These are phyloP conservation scores for Nasalis larvatus DNA, from an alignment of 2,113 vertebrate genomes.

Conservation along the genomic window DNA sequence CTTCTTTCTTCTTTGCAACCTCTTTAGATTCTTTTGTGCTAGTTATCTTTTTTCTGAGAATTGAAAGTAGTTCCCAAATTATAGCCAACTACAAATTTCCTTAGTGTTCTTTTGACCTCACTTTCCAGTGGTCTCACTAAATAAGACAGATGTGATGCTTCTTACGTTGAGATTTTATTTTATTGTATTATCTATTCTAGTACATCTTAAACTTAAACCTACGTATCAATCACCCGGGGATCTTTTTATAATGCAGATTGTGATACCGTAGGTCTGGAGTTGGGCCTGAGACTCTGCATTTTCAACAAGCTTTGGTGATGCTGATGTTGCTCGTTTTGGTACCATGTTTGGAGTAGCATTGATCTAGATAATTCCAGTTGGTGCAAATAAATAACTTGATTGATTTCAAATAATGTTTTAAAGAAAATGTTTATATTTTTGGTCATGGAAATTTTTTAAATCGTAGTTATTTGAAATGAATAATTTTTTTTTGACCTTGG, in stretches of 20 bases:
- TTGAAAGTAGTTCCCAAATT: slow-evolving; percentile 14
- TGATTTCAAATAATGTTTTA: neutral
- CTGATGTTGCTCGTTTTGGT: no score
- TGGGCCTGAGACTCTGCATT: neutral
- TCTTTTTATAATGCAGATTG: neutral
- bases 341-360: neutral
- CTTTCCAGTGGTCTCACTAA: slow-evolving; percentile 7
- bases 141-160: neutral
- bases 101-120: slow-evolving; percentile 26
- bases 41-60: slow-evolving; percentile 32
- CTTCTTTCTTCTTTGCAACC: slow-evolving; percentile 36
- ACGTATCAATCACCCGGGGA: no score
- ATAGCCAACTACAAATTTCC: neutral
- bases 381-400: neutral
- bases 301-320: neutral
- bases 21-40: neutral
- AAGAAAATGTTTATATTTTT: neutral
- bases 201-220: neutral
- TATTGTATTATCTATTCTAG: neutral
- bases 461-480: neutral
- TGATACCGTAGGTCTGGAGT: neutral
- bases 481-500: neutral
- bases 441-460: neutral
- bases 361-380: neutral
- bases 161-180: neutral